Evolutionary conservation across 2,113 vertebrate species (phyloP).

Genomic region (Alectura lathami): DNA sequence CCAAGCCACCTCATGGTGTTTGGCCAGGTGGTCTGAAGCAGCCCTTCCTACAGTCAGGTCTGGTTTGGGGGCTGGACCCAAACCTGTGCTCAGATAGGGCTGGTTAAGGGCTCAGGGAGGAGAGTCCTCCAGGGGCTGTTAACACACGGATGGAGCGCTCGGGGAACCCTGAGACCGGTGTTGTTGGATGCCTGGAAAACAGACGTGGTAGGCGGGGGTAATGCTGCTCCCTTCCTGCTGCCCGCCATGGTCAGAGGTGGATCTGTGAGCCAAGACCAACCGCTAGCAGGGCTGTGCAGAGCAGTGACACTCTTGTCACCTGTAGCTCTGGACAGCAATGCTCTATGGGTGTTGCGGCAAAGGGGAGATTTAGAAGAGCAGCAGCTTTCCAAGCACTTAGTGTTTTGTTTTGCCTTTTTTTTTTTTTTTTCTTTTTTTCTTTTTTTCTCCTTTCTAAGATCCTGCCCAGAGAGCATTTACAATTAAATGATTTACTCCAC

Average conservation of each 20-base stretch:
- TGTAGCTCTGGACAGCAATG: background rate
- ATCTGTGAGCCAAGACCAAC: background rate
- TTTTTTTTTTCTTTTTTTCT: no score
- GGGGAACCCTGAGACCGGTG: background rate
- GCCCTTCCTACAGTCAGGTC: rapidly evolving
- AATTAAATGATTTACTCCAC: constrained; percentile 40
- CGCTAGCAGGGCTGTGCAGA: background rate
- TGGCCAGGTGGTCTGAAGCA: background rate
- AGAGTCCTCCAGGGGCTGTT: background rate
- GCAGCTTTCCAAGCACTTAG: background rate
- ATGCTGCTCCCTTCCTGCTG: background rate
- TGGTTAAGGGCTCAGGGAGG: background rate
- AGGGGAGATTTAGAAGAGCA: background rate
- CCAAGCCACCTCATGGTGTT: background rate
- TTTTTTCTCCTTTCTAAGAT: background rate
- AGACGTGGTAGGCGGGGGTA: background rate
- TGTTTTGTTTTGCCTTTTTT: background rate
- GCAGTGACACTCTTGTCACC: background rate
- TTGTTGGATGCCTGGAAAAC: background rate
- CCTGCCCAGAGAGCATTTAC: background rate
- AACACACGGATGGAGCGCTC: background rate
- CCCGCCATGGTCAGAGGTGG: background rate
- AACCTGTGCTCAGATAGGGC: background rate
- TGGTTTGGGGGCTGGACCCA: background rate
- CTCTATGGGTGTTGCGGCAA: background rate